Evolutionary conservation across 2,888 invertebrate species (phyloP).

Genomic region (Epistrophe grossulariae): DNA sequence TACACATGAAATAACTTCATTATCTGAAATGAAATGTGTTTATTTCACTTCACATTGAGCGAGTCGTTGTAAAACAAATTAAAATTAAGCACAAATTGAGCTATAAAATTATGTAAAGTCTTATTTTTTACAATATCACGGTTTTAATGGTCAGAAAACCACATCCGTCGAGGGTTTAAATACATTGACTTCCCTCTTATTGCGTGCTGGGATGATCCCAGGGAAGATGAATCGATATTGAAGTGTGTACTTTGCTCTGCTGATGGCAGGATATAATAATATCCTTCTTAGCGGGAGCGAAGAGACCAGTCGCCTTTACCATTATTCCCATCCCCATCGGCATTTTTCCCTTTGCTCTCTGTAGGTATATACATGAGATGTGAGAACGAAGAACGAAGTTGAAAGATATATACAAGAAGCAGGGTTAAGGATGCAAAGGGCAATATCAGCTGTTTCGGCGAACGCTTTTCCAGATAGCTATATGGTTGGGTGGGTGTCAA

Average conservation of each 20-base stretch:
- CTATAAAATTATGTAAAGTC: constrained; percentile 33
- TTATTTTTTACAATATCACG: constrained; percentile 39
- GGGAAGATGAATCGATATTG: constrained; percentile 70
- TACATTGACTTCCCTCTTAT: constrained; percentile 46
- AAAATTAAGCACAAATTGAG: constrained; percentile 11
- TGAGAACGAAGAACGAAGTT: constrained; percentile 43
- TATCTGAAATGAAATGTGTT: neutral
- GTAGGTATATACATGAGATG: constrained; percentile 10
- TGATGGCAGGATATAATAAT: constrained; percentile 43
- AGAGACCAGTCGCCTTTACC: constrained; percentile 52
- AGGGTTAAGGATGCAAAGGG: constrained; percentile 70
- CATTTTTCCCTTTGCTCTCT: constrained; percentile 53
- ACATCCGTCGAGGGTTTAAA: constrained; percentile 65
- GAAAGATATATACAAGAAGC: constrained; percentile 30
- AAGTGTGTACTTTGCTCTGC: constrained; percentile 42
- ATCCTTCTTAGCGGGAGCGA: constrained; percentile 60
- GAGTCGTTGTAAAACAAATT: constrained; percentile 9
- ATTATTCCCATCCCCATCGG: constrained; percentile 27
- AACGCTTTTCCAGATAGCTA: constrained; percentile 14
- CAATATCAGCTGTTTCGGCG: constrained; percentile 66
- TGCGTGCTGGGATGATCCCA: constrained; percentile 44
- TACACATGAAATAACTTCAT: constrained; percentile 46
- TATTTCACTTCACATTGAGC: constrained; percentile 35
- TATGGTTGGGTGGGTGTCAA: constrained; percentile 36
- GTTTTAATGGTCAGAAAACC: constrained; percentile 54